Evolutionary conservation across 2,888 invertebrate species (phyloP).

Genomic region (Abrostola triplasia): DNA sequence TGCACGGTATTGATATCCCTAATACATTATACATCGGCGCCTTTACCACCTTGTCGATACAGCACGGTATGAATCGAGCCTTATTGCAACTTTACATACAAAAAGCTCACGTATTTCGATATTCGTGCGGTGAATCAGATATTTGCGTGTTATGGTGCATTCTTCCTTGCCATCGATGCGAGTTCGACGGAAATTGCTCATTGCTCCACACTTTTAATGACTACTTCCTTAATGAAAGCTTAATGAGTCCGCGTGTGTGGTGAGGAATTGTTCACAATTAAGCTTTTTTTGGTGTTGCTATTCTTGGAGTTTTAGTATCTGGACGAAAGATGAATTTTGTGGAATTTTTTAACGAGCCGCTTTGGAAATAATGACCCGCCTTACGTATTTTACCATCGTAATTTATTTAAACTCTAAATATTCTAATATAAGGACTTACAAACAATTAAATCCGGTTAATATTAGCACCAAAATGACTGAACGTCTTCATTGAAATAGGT

Average conservation of each 20-base stretch:
- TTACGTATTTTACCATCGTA: too few relatives aligned
- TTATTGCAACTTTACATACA: constrained; percentile 24
- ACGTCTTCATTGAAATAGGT: too few relatives aligned
- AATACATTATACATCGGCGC: not conserved
- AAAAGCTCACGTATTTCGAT: constrained; percentile 39
- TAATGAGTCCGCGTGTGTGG: constrained; percentile 75
- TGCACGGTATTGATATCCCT: not conserved
- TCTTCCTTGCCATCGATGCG: constrained; percentile 55
- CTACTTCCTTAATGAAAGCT: constrained; percentile 80
- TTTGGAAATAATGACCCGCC: too few relatives aligned
- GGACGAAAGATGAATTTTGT: constrained; percentile 1
- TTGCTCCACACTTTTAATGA: constrained; percentile 83
- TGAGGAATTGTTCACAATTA: constrained; percentile 52
- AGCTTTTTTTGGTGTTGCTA: constrained; percentile 31
- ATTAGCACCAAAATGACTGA: too few relatives aligned
- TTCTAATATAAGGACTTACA: too few relatives aligned
- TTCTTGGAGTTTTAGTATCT: constrained; percentile 24
- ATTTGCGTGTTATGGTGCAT: constrained; percentile 56
- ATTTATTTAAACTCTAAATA: too few relatives aligned
- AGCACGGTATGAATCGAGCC: not conserved
- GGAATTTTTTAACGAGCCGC: constrained; percentile 3
- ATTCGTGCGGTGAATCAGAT: constrained; percentile 40
- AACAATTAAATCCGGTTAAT: too few relatives aligned
- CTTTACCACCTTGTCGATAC: not conserved
- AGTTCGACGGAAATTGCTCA: constrained; percentile 79